Percentiles rank a stretch among this genome's conserved stretches.
Evolutionary conservation across 2,888 invertebrate species (phyloP).

Genomic region (Incurvaria masculella): DNA sequence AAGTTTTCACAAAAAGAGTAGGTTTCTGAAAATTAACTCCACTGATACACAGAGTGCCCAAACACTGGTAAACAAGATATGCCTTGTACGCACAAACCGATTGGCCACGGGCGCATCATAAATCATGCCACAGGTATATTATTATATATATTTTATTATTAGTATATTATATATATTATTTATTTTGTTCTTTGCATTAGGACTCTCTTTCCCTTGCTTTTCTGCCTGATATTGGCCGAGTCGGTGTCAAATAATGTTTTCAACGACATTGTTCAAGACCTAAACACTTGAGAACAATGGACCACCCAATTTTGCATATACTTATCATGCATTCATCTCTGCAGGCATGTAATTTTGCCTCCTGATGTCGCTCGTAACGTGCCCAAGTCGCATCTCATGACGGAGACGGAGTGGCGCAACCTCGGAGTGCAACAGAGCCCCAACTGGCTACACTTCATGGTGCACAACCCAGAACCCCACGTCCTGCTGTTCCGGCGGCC

Average conservation of each 20-base stretch:
- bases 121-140: too few relatives aligned
- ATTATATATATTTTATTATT: too few relatives aligned
- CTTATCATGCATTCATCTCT: not conserved
- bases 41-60: too few relatives aligned
- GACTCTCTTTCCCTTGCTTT: constrained; percentile 18
- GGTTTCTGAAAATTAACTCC: too few relatives aligned
- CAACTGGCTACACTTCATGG: constrained; percentile 82
- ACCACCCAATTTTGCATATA: too few relatives aligned
- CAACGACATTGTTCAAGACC: too few relatives aligned
- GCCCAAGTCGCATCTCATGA: constrained; percentile 88
- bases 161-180: not conserved
- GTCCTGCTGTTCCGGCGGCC: constrained; percentile 76
- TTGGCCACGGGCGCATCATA: not conserved
- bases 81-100: too few relatives aligned
- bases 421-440: constrained; percentile 93
- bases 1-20: too few relatives aligned
- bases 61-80: too few relatives aligned
- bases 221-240: too few relatives aligned
- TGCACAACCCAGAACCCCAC: constrained; percentile 89
- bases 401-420: constrained; percentile 93
- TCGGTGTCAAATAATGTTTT: too few relatives aligned
- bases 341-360: constrained; percentile 88
- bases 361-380: constrained; percentile 80
- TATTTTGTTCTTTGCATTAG: not conserved
- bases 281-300: too few relatives aligned